Base-by-base conservation (phyloP, 1,140 invertebrate species). In the Drosophila kohkoa region DNA sequence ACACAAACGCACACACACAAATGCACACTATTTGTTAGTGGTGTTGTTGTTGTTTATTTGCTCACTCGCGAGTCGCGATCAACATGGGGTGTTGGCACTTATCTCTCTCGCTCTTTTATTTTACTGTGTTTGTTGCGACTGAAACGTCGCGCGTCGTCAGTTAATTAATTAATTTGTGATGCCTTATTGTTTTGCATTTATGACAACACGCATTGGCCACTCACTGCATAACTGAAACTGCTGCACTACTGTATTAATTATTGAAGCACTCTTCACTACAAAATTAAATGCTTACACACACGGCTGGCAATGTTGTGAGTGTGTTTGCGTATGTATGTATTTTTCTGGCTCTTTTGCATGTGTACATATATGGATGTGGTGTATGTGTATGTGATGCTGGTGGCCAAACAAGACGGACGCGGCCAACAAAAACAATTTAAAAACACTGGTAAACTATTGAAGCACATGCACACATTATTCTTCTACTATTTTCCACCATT, bases 81-180 rank as follows among this genome's bases (percentile, higher is more conserved):
- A 72, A 71, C 63, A 66, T 75, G 79, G 85, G 85, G 85, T 89
- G 85, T 89, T 89, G 85, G 85, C 85, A 90, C 81, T 81, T 72
- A 67, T 71, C 73, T 77, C 67, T 62, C 66, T 69, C 49, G 52
- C 41, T 59, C 59, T 64, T 70, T 52, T 59, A 7, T 38, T 11
- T 28, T 54, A 28, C 38, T 59, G 28, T 64, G 38, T 49, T 75
- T 66, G 55, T 52, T 48, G 46, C 54, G 54, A 52, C 15, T 66
- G 58, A 51, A 25, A 62, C 49, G 59, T 64, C 68, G 55, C 66
- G 46, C 72, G 54, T 46, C 69, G 64, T 69, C 74, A 72, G 69
- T 68, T 79, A 62, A 73, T 73, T 75, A 51, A 66, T 58, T 49
- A 51, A 58, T 43, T 57, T 73, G 15, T 57, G 57, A 52, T 67